Base-by-base conservation (phyloP, 2,113 vertebrate genomes). In the Raja brachyura region DNA sequence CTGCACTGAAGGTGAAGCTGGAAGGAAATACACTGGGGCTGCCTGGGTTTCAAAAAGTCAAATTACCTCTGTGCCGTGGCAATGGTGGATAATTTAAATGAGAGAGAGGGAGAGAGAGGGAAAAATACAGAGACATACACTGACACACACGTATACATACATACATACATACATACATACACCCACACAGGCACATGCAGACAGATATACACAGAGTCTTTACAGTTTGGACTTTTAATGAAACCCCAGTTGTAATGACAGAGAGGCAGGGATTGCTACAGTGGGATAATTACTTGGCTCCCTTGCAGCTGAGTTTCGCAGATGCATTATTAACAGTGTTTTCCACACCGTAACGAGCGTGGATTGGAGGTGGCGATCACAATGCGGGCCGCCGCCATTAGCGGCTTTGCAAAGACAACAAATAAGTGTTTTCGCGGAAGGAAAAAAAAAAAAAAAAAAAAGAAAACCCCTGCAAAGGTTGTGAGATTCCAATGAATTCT, bases 221-320 rank as follows among this genome's bases (percentile, higher is more conserved):
- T 96, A 97, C 97, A 97, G 97, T 96, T 96, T 96, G 97, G 96
- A 96, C 97, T 97, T 98, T 98, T 99, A 99, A 99, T 98, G 98
- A 99, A 98, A 97, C 98, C 98, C 98, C 98, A 97, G 97, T 98
- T 98, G 98, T 97, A 98, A 98, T 97, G 97, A 97, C 97, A 97
- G 97, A 95, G 97, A 98, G 97, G 97, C 96, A 95, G 95, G 94
- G 96, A 97, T 97, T 96, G 96, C 98, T 98, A 98, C 96, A 96
- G 97, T 97, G 98, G 98, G 98, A 98, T 99, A 99, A 99, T 99
- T 99, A 99, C 96, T 98, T 96, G 96, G 97, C 98, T 99, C 97
- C 98, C 98, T 98, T 96, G 96, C 98, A 99, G 98, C 98, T 99
- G 98, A 99, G 98, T 98, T 97, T 98, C 98, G 97, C 97, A 98